Conservation (phyloP, 2,113 vertebrate genomes). For the Noctilio leporinus region DNA sequence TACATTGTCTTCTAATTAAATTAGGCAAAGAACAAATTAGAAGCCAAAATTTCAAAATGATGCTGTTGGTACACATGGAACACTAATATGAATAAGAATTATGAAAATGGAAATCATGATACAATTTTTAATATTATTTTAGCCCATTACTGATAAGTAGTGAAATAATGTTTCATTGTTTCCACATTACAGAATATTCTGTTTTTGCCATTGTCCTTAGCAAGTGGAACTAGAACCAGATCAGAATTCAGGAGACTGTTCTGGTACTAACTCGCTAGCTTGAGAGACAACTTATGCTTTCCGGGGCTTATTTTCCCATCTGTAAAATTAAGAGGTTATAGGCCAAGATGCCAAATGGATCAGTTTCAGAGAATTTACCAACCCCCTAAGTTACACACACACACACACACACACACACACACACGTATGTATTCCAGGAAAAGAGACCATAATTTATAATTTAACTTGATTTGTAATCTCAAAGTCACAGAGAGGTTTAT, state of each 20-base stretch:
- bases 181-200: background rate
- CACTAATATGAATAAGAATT: background rate
- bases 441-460: background rate
- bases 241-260: background rate
- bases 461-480: background rate
- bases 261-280: background rate
- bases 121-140: slow-evolving; percentile 23
- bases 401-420: background rate
- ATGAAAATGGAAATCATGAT: background rate
- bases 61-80: background rate
- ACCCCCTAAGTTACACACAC: background rate
- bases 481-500: background rate
- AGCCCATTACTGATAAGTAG: background rate
- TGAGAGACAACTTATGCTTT: background rate
- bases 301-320: background rate
- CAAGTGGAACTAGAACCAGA: background rate
- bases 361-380: background rate
- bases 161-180: background rate
- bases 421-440: background rate
- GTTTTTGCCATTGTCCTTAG: background rate
- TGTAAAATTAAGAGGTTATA: background rate
- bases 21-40: background rate
- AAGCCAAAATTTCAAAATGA: background rate
- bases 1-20: background rate
- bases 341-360: background rate